Evolutionary conservation across 2,113 vertebrate species (phyloP), one percentile per base, ranked within the genome.

Genomic region (Hoplias malabaricus): DNA sequence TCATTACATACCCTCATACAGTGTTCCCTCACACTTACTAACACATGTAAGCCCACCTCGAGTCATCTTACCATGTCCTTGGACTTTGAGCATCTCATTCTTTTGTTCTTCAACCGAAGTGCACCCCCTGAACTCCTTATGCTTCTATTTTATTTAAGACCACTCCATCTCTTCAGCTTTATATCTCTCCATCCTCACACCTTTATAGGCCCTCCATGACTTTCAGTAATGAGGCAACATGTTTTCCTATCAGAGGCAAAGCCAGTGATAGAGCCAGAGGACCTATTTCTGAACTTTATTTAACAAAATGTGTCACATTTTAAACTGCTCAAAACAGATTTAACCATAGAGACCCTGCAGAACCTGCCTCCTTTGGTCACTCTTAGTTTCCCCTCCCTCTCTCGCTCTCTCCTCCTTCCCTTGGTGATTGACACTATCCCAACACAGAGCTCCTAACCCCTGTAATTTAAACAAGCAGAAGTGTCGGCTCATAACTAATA

Each of bases 401-500:
- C 40, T 13, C 33, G 19, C 59, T 75, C 59, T 75, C 50, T 71
- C 34, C 19, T 54, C 53, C 36, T 27, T 36, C 75, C 53, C 61
- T 59, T 12, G 25, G 23, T 71, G 53, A 53, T 56, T 69, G 62
- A 76, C 48, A 42, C 69, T 67, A 69, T 73, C 66, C 40, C 70
- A 48, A 53, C 72, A n/a, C 42, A 31, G 67, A 73, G 43, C 62
- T 57, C 43, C 62, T 62, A 75, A 74, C 77, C 73, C 63, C 14
- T 12, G 80, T 61, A 54, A 81, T 63, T 78, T 79, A 63, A 6
- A 66, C 71, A 79, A 79, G 63, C 19, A 80, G 31, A 67, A 73
- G 50, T 12, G n/a, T 6, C 79, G 62, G 65, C 79, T 59, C 82
- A 38, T 34, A 79, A 79, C 72, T 82, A 78, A 86, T 84, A 80